A percentile compares a stretch with the other conserved stretches of the same genome.
Conservation (phyloP, 2,113 vertebrate species). For the Silurus asotus region DNA sequence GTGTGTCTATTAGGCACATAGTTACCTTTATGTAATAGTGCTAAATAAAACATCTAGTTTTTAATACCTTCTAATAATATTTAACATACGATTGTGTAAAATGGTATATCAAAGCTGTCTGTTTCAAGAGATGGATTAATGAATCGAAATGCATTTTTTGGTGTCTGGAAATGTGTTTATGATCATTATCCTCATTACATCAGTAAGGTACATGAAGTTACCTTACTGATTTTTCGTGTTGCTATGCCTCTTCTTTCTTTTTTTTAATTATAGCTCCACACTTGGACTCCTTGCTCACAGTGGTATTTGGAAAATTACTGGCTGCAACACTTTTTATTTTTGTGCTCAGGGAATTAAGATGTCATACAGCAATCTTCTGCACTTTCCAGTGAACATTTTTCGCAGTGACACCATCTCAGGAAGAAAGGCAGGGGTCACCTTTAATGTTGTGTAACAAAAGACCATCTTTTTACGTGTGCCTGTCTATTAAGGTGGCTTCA, state of each 20-base stretch:
- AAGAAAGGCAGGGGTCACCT: slow-evolving; percentile 72
- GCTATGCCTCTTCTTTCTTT: not conserved
- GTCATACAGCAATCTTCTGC: slow-evolving; percentile 62
- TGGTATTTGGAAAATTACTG: slow-evolving; percentile 55
- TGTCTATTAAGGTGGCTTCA: slow-evolving; percentile 68
- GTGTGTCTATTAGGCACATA: not conserved
- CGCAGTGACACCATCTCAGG: slow-evolving; percentile 61
- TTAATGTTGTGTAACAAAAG: slow-evolving; percentile 74
- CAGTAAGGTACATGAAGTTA: not conserved
- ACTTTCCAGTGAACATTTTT: slow-evolving; percentile 65
- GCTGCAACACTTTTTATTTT: slow-evolving; percentile 59
- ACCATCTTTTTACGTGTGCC: slow-evolving; percentile 63
- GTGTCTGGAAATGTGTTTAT: not conserved
- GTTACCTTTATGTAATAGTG: not conserved
- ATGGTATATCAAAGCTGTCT: not conserved
- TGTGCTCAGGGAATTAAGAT: slow-evolving; percentile 61
- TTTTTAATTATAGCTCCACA: slow-evolving; percentile 47
- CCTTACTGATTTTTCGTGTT: not conserved
- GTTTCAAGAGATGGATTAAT: not conserved
- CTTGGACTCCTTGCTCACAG: slow-evolving; percentile 24
- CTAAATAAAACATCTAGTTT: not conserved
- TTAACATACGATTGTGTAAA: not conserved
- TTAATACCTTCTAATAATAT: not conserved
- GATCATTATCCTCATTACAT: not conserved
- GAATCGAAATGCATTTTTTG: not conserved